Base-by-base conservation (phyloP, 2,113 vertebrate genomes). In the Cyanoliseus patagonus region DNA sequence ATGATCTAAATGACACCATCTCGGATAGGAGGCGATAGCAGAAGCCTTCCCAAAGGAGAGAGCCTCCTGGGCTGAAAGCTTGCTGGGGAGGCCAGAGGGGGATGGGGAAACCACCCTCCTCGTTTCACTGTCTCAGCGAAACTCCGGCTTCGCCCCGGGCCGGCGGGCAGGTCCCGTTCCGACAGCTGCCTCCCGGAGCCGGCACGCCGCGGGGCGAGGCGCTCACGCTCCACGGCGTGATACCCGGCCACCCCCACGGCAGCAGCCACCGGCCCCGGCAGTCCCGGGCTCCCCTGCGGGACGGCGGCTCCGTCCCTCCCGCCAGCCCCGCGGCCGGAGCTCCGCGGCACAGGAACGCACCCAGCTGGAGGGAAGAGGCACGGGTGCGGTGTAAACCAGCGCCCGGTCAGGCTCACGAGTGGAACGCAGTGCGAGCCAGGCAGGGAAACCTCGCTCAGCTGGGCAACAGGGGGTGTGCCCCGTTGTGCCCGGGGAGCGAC, bases 1-100 rank as follows among this genome's bases (percentile, higher is more conserved):
- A 97, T 64, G 94, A 95, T 57, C 87, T 61, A 81, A 96, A 90
- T 35, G 78, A 83, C 96, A 95, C 94, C 83, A 51, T 90, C 93
- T 90, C 9, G 11, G 81, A 78, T 6, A 75, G 41, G 7, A 87
- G 90, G 66, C 52, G 81, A 55, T 5, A 73, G 83, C 86, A 96
- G 66, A 66, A 96, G 73, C 61, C 78, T 90, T 83, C 94, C 92
- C 94, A 24, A 52, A 70, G 33, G 33, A 97, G 41, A 93, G 41
- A 93, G 46, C 72, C 24, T 19, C 69, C 42, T 1, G 35, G 28
- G 31, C 28, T 30, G 63, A 7, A 57, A 30, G 46, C 67, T 62
- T 28, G 64, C 88, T 42, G 42, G 44, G 25, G 19, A 64, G 22
- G 67, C 39, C 39, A 42, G 3, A 16, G n/a, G 31, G 28, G 46